Evolutionary conservation across 2,888 invertebrate species (phyloP), one percentile per base, ranked within the genome.

Genomic region (Liposcelis brunnea): DNA sequence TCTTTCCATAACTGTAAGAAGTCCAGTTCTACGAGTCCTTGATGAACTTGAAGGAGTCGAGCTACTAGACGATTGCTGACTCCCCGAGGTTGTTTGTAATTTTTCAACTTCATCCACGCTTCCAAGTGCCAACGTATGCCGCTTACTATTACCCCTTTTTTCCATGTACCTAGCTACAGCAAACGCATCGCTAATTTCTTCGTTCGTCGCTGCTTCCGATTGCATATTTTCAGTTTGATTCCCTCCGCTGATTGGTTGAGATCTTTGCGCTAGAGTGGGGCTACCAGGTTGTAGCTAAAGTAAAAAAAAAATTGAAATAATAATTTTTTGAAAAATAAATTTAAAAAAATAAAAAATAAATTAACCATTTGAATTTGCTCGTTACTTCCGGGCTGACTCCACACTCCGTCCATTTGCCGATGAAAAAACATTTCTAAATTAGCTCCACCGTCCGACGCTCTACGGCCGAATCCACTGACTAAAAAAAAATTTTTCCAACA

Each of bases 381-480:
- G 54, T 68, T 65, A 50, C 69, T 70, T 34, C 68, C 68, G 36
- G 70, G 69, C 60, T 74, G 69, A 56, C 69, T 69, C 68, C 72
- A 72, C 11, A 60, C 63, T 45, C 61, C 63, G 47, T 64, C 67
- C 49, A 63, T 63, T 48, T 60, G 57, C 50, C 62, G 55, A 56
- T 70, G 74, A 58, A 73, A 76, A 56, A 69, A 73, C 53, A 78
- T 75, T 53, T 84, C 84, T 52, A 93, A 75, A 68, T 93, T 90
- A 45, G 93, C 91, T 47, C 93, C 93, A 54, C 94, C 94, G 67
- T 94, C 94, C 11, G 93, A 93, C 44, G 93, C 93, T 54, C 94
- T 75, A 34, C 94, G 74, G 5, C 89, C 89, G 65, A 87, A 86
- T 43, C 80, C 75, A 36, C 83, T 81, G 53, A 77, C 80, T 75